Percentiles rank a stretch among this genome's conserved stretches.
Conservation (phyloP, 2,797 vertebrate genomes). For the Psittacula echo region DNA sequence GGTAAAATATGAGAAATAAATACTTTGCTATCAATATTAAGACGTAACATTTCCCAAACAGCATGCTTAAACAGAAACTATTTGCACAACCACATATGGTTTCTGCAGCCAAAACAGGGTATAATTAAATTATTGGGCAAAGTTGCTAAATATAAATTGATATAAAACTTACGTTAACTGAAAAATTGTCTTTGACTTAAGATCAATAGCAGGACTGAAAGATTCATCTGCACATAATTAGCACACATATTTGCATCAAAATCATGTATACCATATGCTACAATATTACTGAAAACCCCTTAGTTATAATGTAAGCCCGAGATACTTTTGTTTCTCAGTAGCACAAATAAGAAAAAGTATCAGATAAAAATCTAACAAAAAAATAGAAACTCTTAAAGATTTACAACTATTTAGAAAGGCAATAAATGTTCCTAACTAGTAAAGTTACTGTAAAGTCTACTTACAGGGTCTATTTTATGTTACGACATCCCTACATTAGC, state of each 20-base stretch:
- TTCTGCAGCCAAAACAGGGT: constrained; percentile 70
- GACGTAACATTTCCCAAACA: not conserved
- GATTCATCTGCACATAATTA: constrained; percentile 92
- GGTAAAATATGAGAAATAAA: not conserved
- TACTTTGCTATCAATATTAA: not conserved
- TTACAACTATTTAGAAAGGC: constrained; percentile 15
- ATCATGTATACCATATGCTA: constrained; percentile 91
- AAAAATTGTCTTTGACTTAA: constrained; percentile 91
- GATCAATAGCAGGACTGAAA: constrained; percentile 86
- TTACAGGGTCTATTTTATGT: not conserved
- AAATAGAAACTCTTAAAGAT: not conserved
- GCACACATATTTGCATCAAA: constrained; percentile 92
- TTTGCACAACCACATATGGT: not conserved
- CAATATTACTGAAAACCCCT: constrained; percentile 82
- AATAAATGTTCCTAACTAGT: not conserved
- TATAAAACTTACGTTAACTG: constrained; percentile 89
- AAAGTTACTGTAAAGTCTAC: not conserved
- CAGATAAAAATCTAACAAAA: not conserved
- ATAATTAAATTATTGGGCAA: constrained; percentile 90
- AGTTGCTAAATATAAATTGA: constrained; percentile 87
- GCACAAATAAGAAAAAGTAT: not conserved
- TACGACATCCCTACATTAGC: not conserved
- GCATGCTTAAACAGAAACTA: not conserved
- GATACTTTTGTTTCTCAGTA: not conserved
- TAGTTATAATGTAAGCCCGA: constrained; percentile 40